phyloP scores from a whole-genome alignment of 2,888 invertebrate genomes.

The Sceliomorpha sp. region DNA sequence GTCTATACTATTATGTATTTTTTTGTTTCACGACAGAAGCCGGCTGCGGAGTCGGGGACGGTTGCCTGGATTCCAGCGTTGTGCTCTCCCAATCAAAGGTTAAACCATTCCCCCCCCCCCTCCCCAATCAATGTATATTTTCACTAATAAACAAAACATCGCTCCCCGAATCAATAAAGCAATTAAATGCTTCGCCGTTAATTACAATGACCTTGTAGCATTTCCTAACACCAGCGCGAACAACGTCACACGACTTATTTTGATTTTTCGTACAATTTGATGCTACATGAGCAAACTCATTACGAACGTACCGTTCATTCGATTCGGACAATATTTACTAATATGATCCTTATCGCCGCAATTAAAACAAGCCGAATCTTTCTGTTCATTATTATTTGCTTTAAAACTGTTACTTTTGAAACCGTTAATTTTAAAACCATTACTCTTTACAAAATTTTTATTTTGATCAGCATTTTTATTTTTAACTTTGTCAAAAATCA shows the following conservation, averaged over 20 bases:
- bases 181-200: conserved; percentile 19
- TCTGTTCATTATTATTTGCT: conserved; percentile 3
- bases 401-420: conserved; percentile 8
- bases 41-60: too few relatives aligned
- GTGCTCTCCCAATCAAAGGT: too few relatives aligned
- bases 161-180: conserved; percentile 44
- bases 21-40: too few relatives aligned
- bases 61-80: too few relatives aligned
- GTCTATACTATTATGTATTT: too few relatives aligned
- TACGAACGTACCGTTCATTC: conserved; percentile 10
- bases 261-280: conserved; percentile 12
- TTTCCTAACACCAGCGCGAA: conserved; percentile 11
- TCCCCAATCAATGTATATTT: too few relatives aligned
- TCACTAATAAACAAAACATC: conserved; percentile 34
- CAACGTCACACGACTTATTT: conserved; percentile 12
- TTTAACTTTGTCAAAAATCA: too few relatives aligned
- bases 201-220: conserved; percentile 26
- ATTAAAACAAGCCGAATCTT: conserved; percentile 23
- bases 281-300: conserved; percentile 20
- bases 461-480: not conserved
- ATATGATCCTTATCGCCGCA: conserved; percentile 19
- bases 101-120: too few relatives aligned
- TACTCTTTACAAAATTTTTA: not conserved
- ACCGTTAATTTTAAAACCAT: not conserved
- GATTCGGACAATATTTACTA: conserved; percentile 16